phyloP scores from a whole-genome alignment of 2,113 vertebrate genomes.

The Limanda limanda region DNA sequence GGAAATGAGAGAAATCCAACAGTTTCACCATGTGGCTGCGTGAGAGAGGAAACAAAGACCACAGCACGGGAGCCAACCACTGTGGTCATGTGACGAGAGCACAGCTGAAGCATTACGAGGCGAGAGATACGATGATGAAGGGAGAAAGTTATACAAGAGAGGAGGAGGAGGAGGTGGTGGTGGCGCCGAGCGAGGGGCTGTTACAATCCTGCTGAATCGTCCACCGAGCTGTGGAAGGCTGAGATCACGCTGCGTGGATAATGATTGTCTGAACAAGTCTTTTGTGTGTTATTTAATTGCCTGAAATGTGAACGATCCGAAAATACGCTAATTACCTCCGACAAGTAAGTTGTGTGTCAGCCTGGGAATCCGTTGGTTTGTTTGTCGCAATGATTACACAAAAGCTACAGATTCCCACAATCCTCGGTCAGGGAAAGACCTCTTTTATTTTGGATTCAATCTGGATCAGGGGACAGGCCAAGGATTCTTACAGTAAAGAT shows the following conservation, averaged over 20 bases:
- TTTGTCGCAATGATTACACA: too few relatives aligned
- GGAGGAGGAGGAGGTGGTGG: conserved; percentile 4
- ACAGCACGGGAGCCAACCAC: conserved; percentile 20
- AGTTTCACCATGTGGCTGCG: too few relatives aligned
- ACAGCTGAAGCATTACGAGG: conserved; percentile 23
- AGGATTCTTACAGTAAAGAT: too few relatives aligned
- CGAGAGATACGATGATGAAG: conserved; percentile 3
- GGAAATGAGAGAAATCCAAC: too few relatives aligned
- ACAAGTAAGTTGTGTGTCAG: background rate
- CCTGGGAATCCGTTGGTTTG: background rate
- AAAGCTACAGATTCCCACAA: too few relatives aligned
- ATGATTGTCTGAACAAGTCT: background rate
- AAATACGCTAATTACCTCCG: background rate
- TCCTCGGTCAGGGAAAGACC: too few relatives aligned
- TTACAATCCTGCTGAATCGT: conserved; percentile 30
- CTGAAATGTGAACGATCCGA: too few relatives aligned
- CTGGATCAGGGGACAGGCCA: too few relatives aligned
- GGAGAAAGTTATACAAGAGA: conserved; percentile 13
- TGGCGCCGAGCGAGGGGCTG: conserved; percentile 17
- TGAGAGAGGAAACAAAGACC: background rate
- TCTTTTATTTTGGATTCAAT: too few relatives aligned
- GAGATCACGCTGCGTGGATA: conserved; percentile 4
- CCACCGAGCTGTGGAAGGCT: conserved; percentile 8
- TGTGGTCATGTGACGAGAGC: conserved; percentile 20
- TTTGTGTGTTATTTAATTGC: background rate